These are phyloP conservation scores for Ramphastos sulfuratus DNA, from an alignment of 2,113 vertebrate genomes.

Conservation along the genomic window DNA sequence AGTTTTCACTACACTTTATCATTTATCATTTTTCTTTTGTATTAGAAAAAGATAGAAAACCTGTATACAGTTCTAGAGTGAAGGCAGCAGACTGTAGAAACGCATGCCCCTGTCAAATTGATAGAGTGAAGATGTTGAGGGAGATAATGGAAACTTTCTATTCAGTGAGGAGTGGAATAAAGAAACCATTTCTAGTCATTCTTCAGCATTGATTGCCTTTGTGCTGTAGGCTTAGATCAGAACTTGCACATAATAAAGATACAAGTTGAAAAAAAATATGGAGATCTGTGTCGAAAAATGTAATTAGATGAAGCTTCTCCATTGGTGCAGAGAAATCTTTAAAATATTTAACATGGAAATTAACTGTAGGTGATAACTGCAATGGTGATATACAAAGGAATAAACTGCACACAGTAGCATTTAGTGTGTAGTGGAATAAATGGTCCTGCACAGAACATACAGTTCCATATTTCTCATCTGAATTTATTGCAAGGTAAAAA, in stretches of 20 bases:
- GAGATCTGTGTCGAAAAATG: conserved; percentile 38
- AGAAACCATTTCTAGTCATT: conserved; percentile 89
- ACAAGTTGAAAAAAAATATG: conserved; percentile 48
- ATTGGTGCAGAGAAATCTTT: conserved; percentile 25
- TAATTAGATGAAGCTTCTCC: conserved; percentile 28
- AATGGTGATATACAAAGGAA: not conserved
- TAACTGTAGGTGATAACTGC: not conserved
- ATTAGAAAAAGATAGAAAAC: conserved; percentile 71
- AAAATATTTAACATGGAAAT: conserved; percentile 4
- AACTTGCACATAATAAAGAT: conserved; percentile 71
- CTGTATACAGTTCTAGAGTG: conserved; percentile 73
- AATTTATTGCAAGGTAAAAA: not conserved
- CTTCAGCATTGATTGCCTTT: conserved; percentile 92
- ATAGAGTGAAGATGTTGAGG: conserved; percentile 94
- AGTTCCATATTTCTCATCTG: not conserved
- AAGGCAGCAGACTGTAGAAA: conserved; percentile 83
- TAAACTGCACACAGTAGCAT: not conserved
- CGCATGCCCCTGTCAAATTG: conserved; percentile 89
- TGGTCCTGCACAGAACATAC: accelerated
- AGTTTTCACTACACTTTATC: conserved; percentile 63
- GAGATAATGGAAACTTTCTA: conserved; percentile 98
- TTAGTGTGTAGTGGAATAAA: not conserved
- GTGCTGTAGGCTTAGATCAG: conserved; percentile 76
- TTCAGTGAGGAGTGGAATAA: conserved; percentile 88
- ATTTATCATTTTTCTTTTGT: conserved; percentile 73